Evolutionary conservation across 1,140 invertebrate species (phyloP), one percentile per base, ranked within the genome.

Genomic region (Planococcus citri): DNA sequence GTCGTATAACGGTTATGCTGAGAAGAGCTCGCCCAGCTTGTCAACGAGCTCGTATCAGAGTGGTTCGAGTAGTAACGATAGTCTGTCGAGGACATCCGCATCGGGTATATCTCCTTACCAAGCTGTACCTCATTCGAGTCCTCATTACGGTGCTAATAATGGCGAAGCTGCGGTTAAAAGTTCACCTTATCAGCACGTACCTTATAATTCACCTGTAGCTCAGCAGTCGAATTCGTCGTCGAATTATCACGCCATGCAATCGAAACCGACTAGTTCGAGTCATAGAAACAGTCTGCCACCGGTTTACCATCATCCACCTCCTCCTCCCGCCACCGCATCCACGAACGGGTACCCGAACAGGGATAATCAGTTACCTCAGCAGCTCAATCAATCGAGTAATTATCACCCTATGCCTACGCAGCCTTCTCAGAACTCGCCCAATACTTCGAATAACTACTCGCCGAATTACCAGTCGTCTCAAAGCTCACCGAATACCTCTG

Each of bases 231-330:
- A n/a, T n/a, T n/a, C 51, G 51, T 58, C 17, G 51, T 20, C 60
- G 10, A 51, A 51, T 51, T 51, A 51, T 51, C n/a, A 51, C 41
- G 12, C 41, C 6, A 51, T 51, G 2, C 60, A 22, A 17, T 64
- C 60, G 10, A 64, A 64, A 25, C 22, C 21, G 4, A n/a, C 51
- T 22, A 27, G 41, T 51, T 21, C 9, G 3, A 24, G 2, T 10
- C 60, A 24, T 24, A 24, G 60, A 24, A 64, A 24, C 9, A 64
- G 60, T 25, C 17, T 64, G 24, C 68, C 68, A 4, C 71, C 71
- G 20, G 69, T 67, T 0, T 72, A 74, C 25, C 72, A 72, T 20
- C 72, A 72, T 17, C 72, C 72, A 22, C 70, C 72, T 1, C 57
- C 68, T 14, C 70, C 70, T 0, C n/a, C 69, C 14, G 27, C 24